Evolutionary conservation across 2,888 invertebrate species (phyloP).

Genomic region (Sacculina carcini): DNA sequence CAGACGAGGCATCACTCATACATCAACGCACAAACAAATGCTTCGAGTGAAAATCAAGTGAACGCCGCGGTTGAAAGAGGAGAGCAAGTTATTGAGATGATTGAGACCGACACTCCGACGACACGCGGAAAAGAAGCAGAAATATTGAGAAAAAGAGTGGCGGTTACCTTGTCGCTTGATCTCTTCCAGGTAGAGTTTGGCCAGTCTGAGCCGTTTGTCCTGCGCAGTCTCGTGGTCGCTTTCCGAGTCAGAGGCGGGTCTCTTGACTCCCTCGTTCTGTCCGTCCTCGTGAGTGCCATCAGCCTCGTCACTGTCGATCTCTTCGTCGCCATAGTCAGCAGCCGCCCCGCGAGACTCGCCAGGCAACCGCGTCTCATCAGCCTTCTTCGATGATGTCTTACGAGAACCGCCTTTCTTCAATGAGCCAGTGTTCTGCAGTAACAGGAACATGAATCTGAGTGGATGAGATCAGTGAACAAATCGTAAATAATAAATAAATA

Average conservation of each 20-base stretch:
- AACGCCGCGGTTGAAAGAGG: too few relatives aligned
- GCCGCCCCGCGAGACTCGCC: too few relatives aligned
- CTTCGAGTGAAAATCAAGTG: background rate
- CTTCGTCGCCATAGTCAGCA: conserved; percentile 7
- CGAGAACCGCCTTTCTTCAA: too few relatives aligned
- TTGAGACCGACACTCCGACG: too few relatives aligned
- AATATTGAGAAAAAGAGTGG: background rate
- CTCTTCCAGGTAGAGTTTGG: conserved; percentile 66
- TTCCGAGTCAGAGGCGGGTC: too few relatives aligned
- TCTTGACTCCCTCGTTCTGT: conserved; percentile 16
- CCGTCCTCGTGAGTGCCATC: conserved; percentile 21
- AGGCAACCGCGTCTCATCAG: too few relatives aligned
- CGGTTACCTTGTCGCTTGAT: conserved; percentile 46
- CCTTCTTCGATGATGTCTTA: too few relatives aligned
- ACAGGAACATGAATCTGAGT: too few relatives aligned
- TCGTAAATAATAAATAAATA: background rate
- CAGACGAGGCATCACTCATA: too few relatives aligned
- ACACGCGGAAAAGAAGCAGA: background rate
- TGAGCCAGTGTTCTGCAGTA: too few relatives aligned
- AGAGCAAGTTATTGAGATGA: too few relatives aligned
- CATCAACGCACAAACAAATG: conserved; percentile 18
- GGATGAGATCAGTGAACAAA: too few relatives aligned
- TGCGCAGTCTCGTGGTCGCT: conserved; percentile 42
- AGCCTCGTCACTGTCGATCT: conserved; percentile 11
- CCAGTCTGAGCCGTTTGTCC: conserved; percentile 64